A percentile compares a stretch with the other conserved stretches of the same genome.
phyloP scores from a whole-genome alignment of 2,888 invertebrate species.

The Camponotus fellah region DNA sequence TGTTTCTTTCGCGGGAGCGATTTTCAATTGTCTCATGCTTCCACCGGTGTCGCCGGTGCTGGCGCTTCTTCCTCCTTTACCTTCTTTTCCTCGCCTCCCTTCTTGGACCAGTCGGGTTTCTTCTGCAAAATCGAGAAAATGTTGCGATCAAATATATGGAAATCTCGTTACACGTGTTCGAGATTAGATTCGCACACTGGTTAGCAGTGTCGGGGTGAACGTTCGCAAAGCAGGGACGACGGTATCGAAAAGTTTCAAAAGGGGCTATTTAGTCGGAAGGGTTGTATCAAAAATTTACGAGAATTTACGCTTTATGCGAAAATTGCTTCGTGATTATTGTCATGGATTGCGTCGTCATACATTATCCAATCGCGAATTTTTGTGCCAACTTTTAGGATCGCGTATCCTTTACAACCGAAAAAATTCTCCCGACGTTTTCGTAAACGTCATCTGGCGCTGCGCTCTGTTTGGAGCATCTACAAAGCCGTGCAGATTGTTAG shows the following conservation, averaged over 20 bases:
- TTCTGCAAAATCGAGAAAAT: slow-evolving; percentile 90
- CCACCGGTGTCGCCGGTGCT: slow-evolving; percentile 86
- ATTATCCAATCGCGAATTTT: slow-evolving; percentile 21
- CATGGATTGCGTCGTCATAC: slow-evolving; percentile 12
- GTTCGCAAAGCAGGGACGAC: slow-evolving; percentile 64
- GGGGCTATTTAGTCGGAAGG: slow-evolving; percentile 5
- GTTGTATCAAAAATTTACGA: slow-evolving; percentile 21
- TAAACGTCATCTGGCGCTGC: slow-evolving; percentile 31
- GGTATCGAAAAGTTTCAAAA: slow-evolving; percentile 20
- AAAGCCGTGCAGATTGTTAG: slow-evolving; percentile 71
- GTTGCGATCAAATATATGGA: slow-evolving; percentile 47
- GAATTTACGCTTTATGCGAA: slow-evolving; percentile 22
- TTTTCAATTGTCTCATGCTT: slow-evolving; percentile 88
- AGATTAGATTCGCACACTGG: slow-evolving; percentile 67
- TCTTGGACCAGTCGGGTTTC: slow-evolving; percentile 98
- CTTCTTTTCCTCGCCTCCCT: slow-evolving; percentile 93
- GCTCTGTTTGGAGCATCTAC: slow-evolving; percentile 40
- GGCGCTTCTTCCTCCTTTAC: slow-evolving; percentile 91
- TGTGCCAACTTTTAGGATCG: slow-evolving; percentile 6
- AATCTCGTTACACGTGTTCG: slow-evolving; percentile 19
- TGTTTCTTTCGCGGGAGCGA: slow-evolving; percentile 50
- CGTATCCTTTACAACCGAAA: neutral
- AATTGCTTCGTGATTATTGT: slow-evolving; percentile 33
- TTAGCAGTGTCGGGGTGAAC: slow-evolving; percentile 65
- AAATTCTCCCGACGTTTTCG: slow-evolving; percentile 29